Conservation (phyloP, 2,113 vertebrate genomes). For the Notiomystis cincta region DNA sequence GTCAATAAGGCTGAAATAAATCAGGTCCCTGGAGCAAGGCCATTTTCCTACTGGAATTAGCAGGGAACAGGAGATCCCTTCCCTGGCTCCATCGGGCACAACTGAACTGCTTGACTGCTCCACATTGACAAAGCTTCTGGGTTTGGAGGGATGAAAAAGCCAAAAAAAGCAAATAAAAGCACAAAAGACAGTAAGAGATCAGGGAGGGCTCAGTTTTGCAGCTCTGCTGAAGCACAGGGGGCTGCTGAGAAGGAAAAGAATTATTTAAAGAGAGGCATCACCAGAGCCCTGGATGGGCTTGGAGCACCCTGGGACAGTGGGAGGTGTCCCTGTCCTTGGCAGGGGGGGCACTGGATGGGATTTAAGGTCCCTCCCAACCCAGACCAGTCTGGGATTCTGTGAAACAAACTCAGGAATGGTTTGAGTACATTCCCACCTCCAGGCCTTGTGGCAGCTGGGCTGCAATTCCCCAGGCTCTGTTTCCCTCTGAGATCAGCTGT, state of each 20-base stretch:
- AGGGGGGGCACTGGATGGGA: not conserved
- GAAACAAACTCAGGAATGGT: not conserved
- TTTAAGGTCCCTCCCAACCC: not conserved
- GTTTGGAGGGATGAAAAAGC: not conserved
- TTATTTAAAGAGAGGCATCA: not conserved
- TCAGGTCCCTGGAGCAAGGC: not conserved
- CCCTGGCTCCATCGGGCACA: not conserved
- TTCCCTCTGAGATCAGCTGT: not conserved
- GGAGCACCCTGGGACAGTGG: rapidly evolving
- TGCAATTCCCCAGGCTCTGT: not conserved
- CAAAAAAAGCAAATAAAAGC: rapidly evolving
- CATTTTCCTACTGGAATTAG: not conserved
- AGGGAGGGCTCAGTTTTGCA: not conserved
- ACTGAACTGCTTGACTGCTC: not conserved
- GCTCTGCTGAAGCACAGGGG: not conserved
- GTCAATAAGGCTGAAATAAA: constrained; percentile 27
- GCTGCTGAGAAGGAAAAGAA: not conserved
- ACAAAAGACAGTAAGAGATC: too few species aligned
- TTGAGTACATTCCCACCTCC: not conserved
- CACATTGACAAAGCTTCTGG: not conserved
- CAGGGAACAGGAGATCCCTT: not conserved
- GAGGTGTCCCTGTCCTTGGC: not conserved
- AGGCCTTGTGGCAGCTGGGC: not conserved
- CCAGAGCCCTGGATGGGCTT: not conserved
- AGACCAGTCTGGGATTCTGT: not conserved